phyloP scores from a whole-genome alignment of 2,113 vertebrate genomes.

The Erythrolamprus reginae region DNA sequence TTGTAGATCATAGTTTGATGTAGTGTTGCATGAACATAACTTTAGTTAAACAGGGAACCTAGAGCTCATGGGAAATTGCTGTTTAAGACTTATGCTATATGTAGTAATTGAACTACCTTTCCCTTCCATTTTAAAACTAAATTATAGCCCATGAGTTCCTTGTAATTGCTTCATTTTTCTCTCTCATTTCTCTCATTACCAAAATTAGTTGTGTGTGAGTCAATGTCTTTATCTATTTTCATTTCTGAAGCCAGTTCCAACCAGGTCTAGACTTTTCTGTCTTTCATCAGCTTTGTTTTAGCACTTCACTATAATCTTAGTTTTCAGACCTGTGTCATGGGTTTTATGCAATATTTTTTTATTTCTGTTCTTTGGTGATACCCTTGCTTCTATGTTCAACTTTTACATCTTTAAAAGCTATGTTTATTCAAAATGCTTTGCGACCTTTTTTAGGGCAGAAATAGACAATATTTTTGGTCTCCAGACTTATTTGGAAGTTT shows the following conservation, averaged over 20 bases:
- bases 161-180: not conserved
- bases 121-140: not conserved
- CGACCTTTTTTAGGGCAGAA: not conserved
- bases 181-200: not conserved
- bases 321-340: not conserved
- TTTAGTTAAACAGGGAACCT: not conserved
- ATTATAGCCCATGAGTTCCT: not conserved
- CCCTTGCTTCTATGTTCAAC: not conserved
- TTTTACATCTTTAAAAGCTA: not conserved
- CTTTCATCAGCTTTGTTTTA: not conserved
- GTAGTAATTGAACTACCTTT: not conserved
- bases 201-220: not conserved
- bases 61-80: not conserved
- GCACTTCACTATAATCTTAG: not conserved
- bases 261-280: not conserved
- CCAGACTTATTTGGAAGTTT: not conserved
- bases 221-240: not conserved
- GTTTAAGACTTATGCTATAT: not conserved
- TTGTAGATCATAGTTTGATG: not conserved
- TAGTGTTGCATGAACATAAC: not conserved
- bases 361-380: not conserved
- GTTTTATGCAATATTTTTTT: not conserved
- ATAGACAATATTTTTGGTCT: not conserved
- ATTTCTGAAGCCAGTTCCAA: not conserved
- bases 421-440: not conserved